A percentile compares a stretch with the other conserved stretches of the same genome.
phyloP scores from a whole-genome alignment of 2,888 invertebrate genomes.

The Minunthozetes semirufus region DNA sequence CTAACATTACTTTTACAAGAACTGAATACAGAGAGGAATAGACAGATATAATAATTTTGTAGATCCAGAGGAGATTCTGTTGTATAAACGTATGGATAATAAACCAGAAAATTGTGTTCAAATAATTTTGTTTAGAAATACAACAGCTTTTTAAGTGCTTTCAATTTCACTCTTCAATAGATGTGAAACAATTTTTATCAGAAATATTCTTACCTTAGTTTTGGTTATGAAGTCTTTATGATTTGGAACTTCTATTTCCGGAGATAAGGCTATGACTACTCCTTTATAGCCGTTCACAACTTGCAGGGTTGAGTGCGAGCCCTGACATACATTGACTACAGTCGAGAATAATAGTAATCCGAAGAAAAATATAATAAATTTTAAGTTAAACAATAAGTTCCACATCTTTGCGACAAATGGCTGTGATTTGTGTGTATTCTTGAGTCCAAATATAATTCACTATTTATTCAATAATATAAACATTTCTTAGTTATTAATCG shows the following conservation, averaged over 20 bases:
- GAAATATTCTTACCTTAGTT: not conserved
- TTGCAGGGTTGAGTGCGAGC: not conserved
- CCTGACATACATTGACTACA: not conserved
- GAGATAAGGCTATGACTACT: constrained; percentile 8
- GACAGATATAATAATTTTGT: not conserved
- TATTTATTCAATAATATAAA: no score
- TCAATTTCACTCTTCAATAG: not conserved
- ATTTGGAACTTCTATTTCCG: not conserved
- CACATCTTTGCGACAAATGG: not conserved
- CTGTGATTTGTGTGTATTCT: no score
- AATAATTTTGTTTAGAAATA: not conserved
- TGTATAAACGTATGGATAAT: constrained; percentile 3
- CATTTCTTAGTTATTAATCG: no score
- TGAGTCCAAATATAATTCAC: no score
- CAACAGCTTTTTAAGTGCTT: not conserved
- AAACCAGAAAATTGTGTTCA: constrained; percentile 10
- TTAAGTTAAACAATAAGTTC: not conserved
- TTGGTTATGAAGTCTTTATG: not conserved
- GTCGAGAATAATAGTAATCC: not conserved
- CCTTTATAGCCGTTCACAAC: constrained; percentile 2
- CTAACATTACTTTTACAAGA: not conserved
- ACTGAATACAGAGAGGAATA: not conserved
- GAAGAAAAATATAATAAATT: not conserved
- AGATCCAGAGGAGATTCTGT: not conserved
- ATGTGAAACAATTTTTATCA: not conserved